Evolutionary conservation across 2,113 vertebrate genomes (phyloP).

Genomic region (Castor canadensis): DNA sequence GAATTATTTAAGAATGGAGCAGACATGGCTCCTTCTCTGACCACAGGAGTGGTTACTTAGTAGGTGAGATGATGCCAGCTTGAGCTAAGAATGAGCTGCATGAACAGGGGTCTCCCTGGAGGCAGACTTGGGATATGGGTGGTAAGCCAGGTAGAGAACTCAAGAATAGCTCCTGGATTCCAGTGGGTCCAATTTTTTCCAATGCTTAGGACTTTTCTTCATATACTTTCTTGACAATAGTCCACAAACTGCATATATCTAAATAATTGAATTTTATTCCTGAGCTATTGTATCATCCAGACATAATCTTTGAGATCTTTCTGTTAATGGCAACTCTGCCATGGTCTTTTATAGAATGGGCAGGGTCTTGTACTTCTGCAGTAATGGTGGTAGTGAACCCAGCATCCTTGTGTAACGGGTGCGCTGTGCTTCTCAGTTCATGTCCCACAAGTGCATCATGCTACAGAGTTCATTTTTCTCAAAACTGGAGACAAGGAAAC

Average conservation of each 20-base stretch:
- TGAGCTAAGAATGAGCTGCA: not conserved
- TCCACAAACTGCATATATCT: not conserved
- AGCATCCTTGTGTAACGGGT: not conserved
- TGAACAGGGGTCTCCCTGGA: not conserved
- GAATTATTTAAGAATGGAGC: not conserved
- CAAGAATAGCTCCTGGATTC: not conserved
- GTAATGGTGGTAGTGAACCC: not conserved
- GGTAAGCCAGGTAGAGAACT: not conserved
- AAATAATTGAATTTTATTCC: constrained; percentile 15
- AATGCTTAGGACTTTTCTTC: not conserved
- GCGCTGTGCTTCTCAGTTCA: not conserved
- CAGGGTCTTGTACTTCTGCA: not conserved
- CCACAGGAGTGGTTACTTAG: not conserved
- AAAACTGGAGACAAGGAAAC: constrained; percentile 11
- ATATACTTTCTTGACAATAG: not conserved
- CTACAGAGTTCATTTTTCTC: not conserved
- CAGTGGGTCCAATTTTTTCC: not conserved
- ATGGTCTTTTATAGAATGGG: not conserved
- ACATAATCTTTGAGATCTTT: not conserved
- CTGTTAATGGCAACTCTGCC: not conserved
- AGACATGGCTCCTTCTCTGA: not conserved
- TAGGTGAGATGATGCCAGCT: not conserved
- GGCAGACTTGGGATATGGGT: not conserved
- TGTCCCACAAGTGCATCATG: not conserved
- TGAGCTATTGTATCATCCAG: not conserved